Percentiles rank a stretch among this genome's conserved stretches.
These are phyloP conservation scores for Balaeniceps rex DNA, from an alignment of 2,113 vertebrate genomes.

Conservation along the genomic window DNA sequence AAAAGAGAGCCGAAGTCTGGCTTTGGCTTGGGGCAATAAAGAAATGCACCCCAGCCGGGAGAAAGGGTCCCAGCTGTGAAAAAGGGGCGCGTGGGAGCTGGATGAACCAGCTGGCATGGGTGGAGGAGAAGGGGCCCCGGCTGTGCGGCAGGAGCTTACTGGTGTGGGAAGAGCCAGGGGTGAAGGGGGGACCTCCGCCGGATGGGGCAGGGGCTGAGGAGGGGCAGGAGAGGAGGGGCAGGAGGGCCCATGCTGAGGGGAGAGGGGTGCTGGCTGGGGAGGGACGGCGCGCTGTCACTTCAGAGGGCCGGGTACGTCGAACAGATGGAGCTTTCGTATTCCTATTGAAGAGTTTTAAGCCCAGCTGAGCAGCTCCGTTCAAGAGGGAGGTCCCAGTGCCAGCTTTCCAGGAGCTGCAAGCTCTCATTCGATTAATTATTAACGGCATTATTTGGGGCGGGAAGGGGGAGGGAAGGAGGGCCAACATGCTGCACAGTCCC, in stretches of 20 bases:
- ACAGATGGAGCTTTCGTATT: conserved; percentile 72
- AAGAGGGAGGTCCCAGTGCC: conserved; percentile 66
- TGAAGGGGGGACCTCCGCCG: neutral
- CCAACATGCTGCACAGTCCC: neutral
- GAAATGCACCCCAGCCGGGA: neutral
- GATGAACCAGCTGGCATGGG: neutral
- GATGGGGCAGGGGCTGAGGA: neutral
- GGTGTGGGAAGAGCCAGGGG: neutral
- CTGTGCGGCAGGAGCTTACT: neutral
- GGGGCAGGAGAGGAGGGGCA: neutral
- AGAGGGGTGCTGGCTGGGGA: conserved; percentile 6
- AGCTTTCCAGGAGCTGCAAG: conserved; percentile 69
- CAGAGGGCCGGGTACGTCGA: neutral
- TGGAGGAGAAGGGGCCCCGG: neutral
- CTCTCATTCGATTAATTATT: conserved; percentile 72
- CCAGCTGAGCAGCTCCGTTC: conserved; percentile 69
- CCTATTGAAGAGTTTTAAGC: conserved; percentile 68
- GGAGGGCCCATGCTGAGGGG: neutral
- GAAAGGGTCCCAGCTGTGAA: neutral
- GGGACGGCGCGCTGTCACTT: neutral
- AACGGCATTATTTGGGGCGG: conserved; percentile 64
- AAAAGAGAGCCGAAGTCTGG: neutral
- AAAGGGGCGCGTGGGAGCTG: neutral
- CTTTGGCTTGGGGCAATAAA: neutral
- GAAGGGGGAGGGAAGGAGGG: conserved; percentile 12